Evolutionary conservation across 2,888 invertebrate genomes (phyloP).

Genomic region (Phasia obesa): DNA sequence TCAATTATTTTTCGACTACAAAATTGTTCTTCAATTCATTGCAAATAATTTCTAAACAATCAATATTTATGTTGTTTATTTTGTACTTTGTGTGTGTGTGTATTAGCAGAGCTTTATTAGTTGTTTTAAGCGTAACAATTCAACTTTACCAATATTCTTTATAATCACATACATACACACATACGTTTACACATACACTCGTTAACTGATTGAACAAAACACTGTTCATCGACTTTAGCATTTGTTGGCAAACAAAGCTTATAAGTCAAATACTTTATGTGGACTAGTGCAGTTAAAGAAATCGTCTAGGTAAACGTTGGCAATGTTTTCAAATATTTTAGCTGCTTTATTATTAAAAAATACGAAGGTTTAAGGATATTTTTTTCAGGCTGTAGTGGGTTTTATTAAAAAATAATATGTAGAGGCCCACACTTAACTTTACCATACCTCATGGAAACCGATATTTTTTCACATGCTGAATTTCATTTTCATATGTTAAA

Average conservation of each 20-base stretch:
- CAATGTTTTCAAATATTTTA: too few relatives aligned
- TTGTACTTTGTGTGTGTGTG: slow-evolving; percentile 31
- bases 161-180: neutral
- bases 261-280: slow-evolving; percentile 63
- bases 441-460: too few relatives aligned
- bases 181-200: neutral
- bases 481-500: too few relatives aligned
- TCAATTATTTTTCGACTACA: slow-evolving; percentile 46
- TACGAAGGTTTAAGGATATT: too few relatives aligned
- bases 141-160: slow-evolving; percentile 6
- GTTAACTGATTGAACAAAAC: slow-evolving; percentile 7
- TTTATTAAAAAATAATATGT: too few relatives aligned
- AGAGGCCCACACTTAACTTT: too few relatives aligned
- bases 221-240: slow-evolving; percentile 5
- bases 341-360: too few relatives aligned
- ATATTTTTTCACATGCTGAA: too few relatives aligned
- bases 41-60: slow-evolving; percentile 66
- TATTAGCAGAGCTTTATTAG: slow-evolving; percentile 15
- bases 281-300: neutral
- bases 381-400: too few relatives aligned
- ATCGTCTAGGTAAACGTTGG: neutral
- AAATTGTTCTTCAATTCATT: slow-evolving; percentile 56
- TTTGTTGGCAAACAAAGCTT: slow-evolving; percentile 49
- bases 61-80: slow-evolving; percentile 63
- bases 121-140: neutral